Conservation (phyloP, 2,113 vertebrate species). For the Xiphophorus maculatus region DNA sequence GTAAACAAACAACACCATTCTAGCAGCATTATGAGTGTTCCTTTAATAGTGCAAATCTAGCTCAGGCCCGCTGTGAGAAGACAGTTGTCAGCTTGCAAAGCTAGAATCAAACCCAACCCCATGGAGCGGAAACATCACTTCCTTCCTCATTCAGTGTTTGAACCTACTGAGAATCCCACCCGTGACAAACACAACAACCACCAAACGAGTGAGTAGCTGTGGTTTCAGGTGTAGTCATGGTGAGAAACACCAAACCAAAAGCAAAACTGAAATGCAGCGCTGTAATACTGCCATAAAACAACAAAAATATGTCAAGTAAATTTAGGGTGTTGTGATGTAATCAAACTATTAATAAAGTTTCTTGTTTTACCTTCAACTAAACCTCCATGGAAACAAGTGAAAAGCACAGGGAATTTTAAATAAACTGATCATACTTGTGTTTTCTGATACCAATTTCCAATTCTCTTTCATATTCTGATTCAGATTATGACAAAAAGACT, state of each 20-base stretch:
- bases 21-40: background rate
- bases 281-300: background rate
- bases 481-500: background rate
- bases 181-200: constrained; percentile 20
- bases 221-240: constrained; percentile 49
- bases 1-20: background rate
- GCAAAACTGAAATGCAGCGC: constrained; percentile 29
- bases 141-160: constrained; percentile 57
- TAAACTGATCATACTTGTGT: background rate
- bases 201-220: constrained; percentile 38
- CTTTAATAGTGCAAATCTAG: background rate
- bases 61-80: background rate
- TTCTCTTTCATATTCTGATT: background rate
- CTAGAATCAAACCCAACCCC: constrained; percentile 31
- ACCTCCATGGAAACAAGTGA: background rate
- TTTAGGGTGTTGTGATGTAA: background rate
- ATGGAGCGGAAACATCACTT: constrained; percentile 58
- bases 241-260: constrained; percentile 26
- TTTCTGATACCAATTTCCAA: no score
- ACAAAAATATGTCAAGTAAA: background rate
- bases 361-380: background rate
- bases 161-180: constrained; percentile 34
- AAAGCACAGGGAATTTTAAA: background rate
- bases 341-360: background rate
- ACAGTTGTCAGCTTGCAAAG: constrained; percentile 35